Conservation (phyloP, 1,140 invertebrate species). For the Paraescarpia echinospica region DNA sequence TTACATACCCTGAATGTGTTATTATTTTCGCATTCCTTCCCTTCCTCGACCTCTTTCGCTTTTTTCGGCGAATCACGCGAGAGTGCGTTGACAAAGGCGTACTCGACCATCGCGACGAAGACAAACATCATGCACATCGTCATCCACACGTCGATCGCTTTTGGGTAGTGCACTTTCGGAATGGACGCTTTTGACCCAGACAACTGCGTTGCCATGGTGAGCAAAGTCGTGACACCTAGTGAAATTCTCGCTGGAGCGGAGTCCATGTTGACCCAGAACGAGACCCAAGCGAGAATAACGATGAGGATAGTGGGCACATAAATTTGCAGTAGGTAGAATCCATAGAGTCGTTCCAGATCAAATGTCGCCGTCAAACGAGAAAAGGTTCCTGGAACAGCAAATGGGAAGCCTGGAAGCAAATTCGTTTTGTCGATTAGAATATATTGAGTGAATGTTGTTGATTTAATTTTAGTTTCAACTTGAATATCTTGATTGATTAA, state of each 20-base stretch:
- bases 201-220: slow-evolving; percentile 26
- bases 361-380: slow-evolving; percentile 72
- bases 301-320: slow-evolving; percentile 88
- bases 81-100: slow-evolving; percentile 70
- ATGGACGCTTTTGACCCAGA: slow-evolving; percentile 7
- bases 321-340: slow-evolving; percentile 84
- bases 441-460: too few species aligned
- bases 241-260: slow-evolving; percentile 29
- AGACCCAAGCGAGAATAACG: slow-evolving; percentile 83
- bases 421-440: too few species aligned
- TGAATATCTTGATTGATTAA: too few species aligned
- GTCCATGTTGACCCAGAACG: slow-evolving; percentile 45
- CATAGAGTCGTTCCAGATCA: slow-evolving; percentile 72
- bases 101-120: slow-evolving; percentile 87
- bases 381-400: slow-evolving; percentile 23
- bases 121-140: slow-evolving; percentile 89
- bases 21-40: too few species aligned
- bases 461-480: too few species aligned
- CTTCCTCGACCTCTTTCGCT: too few species aligned
- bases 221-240: slow-evolving; percentile 61
- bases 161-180: slow-evolving; percentile 61
- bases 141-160: slow-evolving; percentile 93
- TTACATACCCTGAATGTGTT: too few species aligned
- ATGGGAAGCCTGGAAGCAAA: too few species aligned
- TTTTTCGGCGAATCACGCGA: too few species aligned